These are phyloP conservation scores for Crepidodera aurea DNA, from an alignment of 2,888 invertebrate species.

Conservation along the genomic window DNA sequence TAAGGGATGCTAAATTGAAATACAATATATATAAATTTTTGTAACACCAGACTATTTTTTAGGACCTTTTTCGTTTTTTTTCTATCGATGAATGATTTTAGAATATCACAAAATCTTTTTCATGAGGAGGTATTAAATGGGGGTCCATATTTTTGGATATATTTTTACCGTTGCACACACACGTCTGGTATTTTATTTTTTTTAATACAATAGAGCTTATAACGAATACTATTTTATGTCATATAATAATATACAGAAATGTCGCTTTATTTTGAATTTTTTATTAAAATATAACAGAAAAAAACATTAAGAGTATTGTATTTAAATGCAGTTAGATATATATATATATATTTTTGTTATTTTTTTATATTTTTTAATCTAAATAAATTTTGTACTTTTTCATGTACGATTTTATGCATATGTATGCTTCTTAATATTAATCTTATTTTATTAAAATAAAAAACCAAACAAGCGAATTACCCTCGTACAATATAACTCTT, in stretches of 20 bases:
- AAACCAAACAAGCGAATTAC: background rate
- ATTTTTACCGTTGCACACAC: no score
- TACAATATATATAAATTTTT: constrained; percentile 8
- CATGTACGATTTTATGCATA: background rate
- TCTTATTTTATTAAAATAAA: background rate
- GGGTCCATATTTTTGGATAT: background rate
- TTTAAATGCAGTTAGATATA: background rate
- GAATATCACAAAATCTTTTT: constrained; percentile 8
- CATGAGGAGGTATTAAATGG: background rate
- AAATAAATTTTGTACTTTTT: background rate
- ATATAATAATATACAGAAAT: constrained; percentile 1
- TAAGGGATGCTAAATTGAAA: no score
- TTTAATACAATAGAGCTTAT: constrained; percentile 12
- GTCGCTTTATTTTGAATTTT: constrained; percentile 9
- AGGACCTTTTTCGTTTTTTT: constrained; percentile 5
- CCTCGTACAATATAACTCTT: background rate
- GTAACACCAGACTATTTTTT: constrained; percentile 2
- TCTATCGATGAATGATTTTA: constrained; percentile 6
- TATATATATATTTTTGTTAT: no score
- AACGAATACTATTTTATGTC: constrained; percentile 10
- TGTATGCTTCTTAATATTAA: background rate
- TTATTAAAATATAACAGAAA: constrained; percentile 3
- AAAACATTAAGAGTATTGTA: background rate
- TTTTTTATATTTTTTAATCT: no score
- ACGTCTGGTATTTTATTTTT: constrained; percentile 13